phyloP scores from a whole-genome alignment of 2,113 vertebrate genomes.

The Albula goreensis region DNA sequence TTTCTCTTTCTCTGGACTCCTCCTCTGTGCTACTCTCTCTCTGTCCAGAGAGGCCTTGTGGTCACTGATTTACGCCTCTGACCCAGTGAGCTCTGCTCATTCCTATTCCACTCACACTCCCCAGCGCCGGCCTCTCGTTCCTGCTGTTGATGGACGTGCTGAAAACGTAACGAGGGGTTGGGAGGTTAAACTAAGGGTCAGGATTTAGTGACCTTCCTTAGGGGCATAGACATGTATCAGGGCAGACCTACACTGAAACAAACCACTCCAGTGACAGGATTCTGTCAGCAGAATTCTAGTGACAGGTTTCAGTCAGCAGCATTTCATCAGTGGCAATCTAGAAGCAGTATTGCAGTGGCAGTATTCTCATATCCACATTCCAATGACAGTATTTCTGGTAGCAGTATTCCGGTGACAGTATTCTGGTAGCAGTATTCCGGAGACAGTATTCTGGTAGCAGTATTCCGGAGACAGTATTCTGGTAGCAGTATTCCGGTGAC shows the following conservation, averaged over 20 bases:
- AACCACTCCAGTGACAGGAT: not conserved
- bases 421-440: no score
- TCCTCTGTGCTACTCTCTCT: not conserved
- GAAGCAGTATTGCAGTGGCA: not conserved
- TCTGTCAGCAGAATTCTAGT: not conserved
- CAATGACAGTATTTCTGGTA: no score
- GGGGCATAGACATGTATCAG: not conserved
- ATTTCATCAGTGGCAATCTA: not conserved
- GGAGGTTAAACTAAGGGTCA: not conserved
- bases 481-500: not conserved
- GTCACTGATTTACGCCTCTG: conserved; percentile 13
- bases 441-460: not conserved
- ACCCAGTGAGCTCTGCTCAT: not conserved
- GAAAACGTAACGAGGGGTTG: not conserved
- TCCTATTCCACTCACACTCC: conserved; percentile 13
- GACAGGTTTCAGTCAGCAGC: no score
- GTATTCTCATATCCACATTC: no score
- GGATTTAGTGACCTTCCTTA: not conserved
- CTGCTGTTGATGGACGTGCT: not conserved
- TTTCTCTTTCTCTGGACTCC: not conserved
- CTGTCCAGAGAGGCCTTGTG: not conserved
- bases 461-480: not conserved
- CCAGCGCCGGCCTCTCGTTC: not conserved
- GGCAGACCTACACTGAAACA: not conserved
- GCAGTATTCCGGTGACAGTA: not conserved